Conservation (phyloP, 2,797 vertebrate genomes). For the Anabacerthia variegaticeps region DNA sequence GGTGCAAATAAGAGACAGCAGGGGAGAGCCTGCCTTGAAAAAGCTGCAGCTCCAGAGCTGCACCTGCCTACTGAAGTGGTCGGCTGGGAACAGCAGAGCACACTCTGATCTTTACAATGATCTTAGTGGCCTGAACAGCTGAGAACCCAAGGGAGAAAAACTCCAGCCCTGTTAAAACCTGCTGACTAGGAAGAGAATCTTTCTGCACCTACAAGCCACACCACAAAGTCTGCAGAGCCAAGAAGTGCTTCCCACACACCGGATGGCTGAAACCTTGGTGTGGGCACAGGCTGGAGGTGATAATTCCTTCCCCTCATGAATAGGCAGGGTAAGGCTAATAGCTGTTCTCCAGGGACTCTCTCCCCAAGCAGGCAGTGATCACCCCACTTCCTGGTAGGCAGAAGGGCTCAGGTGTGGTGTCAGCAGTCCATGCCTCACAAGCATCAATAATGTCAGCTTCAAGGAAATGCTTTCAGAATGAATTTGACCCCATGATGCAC, state of each 20-base stretch:
- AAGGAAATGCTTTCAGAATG: background rate
- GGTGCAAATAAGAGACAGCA: background rate
- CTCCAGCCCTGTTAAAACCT: background rate
- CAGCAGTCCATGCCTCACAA: background rate
- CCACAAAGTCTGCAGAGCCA: background rate
- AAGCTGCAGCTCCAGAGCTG: background rate
- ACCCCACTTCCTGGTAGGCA: background rate
- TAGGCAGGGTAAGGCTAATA: background rate
- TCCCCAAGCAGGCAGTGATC: background rate
- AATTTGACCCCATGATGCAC: rapidly evolving
- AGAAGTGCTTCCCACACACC: background rate
- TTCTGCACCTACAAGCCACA: background rate
- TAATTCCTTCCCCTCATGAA: background rate
- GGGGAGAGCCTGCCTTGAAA: background rate
- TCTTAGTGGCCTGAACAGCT: background rate
- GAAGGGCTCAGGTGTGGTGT: background rate
- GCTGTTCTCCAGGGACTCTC: background rate
- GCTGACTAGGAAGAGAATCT: background rate
- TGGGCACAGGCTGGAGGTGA: background rate
- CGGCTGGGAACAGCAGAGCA: background rate
- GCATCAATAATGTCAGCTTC: background rate
- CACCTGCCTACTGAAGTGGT: background rate
- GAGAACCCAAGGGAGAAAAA: background rate
- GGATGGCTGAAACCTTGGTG: background rate
- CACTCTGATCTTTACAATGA: background rate